Base-by-base conservation (phyloP, 2,888 invertebrate species). In the Agrypnus murinus region DNA sequence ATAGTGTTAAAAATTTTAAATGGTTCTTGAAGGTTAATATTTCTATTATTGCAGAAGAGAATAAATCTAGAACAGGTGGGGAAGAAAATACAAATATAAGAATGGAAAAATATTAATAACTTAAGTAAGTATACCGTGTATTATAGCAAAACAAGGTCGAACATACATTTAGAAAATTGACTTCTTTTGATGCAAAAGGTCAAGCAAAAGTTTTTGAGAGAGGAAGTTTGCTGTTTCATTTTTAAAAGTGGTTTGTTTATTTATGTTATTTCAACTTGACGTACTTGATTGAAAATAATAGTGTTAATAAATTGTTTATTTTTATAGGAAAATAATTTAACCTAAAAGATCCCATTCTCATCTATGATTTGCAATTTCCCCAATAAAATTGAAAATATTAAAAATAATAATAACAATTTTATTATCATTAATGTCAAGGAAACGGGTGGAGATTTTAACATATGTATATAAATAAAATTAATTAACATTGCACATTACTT, bases 341-440 rank as follows among this genome's bases (percentile, higher is more conserved):
- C n/a, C n/a, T n/a, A n/a, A n/a, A n/a, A n/a, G n/a, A n/a, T n/a
- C n/a, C n/a, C n/a, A n/a, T n/a, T n/a, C n/a, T n/a, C n/a, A n/a
- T n/a, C n/a, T n/a, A n/a, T n/a, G n/a, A n/a, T n/a, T n/a, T n/a
- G n/a, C n/a, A n/a, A n/a, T n/a, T n/a, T n/a, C n/a, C n/a, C n/a
- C n/a, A n/a, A n/a, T n/a, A n/a, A n/a, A n/a, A n/a, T n/a, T n/a
- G n/a, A n/a, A n/a, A n/a, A n/a, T n/a, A n/a, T n/a, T n/a, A n/a
- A n/a, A n/a, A 25, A 43, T 43, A 14, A 14, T 43, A 43, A 43
- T 12, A 14, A 15, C 15, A 43, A 43, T 15, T 6, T 6, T 43
- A 43, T 43, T 43, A 48, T 48, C 48, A 48, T 48, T 48, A 48
- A 48, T 48, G 48, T 25, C 48, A 48, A 48, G 48, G 48, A 25